Conservation (phyloP, 2,797 vertebrate genomes). For the Geranospiza caerulescens region DNA sequence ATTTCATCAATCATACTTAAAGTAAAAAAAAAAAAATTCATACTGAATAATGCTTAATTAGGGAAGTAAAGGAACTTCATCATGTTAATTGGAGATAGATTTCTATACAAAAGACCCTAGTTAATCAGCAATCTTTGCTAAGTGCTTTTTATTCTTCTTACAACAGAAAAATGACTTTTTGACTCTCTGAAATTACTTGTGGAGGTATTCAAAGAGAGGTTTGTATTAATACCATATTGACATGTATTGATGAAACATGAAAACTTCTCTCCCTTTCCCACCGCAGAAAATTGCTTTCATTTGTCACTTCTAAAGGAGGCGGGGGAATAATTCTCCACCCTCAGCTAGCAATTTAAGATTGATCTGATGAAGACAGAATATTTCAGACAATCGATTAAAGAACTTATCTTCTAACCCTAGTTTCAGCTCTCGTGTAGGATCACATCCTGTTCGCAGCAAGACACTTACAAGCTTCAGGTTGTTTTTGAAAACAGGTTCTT, state of each 20-base stretch:
- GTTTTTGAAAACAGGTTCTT: not conserved
- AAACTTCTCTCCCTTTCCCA: not conserved
- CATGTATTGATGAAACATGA: not conserved
- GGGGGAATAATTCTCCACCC: not conserved
- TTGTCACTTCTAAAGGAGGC: slow-evolving; percentile 9
- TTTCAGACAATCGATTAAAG: not conserved
- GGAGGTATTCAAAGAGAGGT: not conserved
- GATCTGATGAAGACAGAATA: not conserved
- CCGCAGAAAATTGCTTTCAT: not conserved
- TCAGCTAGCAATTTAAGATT: not conserved
- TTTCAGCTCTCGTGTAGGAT: not conserved
- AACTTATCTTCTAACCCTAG: not conserved
- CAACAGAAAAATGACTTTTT: not conserved
- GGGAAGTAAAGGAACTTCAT: not conserved
- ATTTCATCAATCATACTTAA: not conserved
- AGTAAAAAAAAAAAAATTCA: not conserved
- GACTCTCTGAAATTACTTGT: not conserved
- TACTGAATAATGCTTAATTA: not conserved
- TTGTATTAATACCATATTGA: not conserved
- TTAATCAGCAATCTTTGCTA: not conserved
- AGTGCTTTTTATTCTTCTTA: not conserved
- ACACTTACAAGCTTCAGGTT: not conserved
- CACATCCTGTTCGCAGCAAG: not conserved
- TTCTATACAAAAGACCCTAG: not conserved
- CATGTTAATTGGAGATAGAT: not conserved